Evolutionary conservation across 2,797 vertebrate genomes (phyloP).

Genomic region (Peromyscus eremicus): DNA sequence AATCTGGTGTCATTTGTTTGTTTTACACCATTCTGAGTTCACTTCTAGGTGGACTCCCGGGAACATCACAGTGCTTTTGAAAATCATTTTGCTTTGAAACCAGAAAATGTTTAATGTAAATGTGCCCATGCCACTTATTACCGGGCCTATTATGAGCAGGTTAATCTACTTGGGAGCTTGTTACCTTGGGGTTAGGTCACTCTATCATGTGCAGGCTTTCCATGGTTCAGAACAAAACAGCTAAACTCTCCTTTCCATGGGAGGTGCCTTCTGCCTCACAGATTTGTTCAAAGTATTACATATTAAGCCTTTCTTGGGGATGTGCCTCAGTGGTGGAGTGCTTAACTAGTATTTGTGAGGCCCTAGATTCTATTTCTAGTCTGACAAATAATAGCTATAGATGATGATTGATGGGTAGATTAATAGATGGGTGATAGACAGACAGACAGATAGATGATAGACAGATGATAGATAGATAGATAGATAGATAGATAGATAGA

Average conservation of each 20-base stretch:
- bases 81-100: background rate
- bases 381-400: too few relatives aligned
- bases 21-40: background rate
- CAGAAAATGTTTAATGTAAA: background rate
- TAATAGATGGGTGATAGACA: too few relatives aligned
- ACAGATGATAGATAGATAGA: too few relatives aligned
- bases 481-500: too few relatives aligned
- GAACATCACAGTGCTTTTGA: background rate
- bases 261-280: background rate
- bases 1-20: background rate
- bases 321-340: too few relatives aligned
- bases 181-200: background rate
- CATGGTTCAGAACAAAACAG: background rate
- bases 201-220: background rate
- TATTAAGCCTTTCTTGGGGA: background rate
- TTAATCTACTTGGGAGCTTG: background rate
- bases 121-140: background rate
- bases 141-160: background rate
- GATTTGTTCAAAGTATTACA: background rate
- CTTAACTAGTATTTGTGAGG: background rate
- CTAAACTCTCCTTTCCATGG: fast-evolving
- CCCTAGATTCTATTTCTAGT: background rate
- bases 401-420: background rate
- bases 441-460: too few relatives aligned
- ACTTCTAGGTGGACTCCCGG: too few relatives aligned